Conservation (phyloP, 1,140 invertebrate genomes). For the Brachionus angularis region DNA sequence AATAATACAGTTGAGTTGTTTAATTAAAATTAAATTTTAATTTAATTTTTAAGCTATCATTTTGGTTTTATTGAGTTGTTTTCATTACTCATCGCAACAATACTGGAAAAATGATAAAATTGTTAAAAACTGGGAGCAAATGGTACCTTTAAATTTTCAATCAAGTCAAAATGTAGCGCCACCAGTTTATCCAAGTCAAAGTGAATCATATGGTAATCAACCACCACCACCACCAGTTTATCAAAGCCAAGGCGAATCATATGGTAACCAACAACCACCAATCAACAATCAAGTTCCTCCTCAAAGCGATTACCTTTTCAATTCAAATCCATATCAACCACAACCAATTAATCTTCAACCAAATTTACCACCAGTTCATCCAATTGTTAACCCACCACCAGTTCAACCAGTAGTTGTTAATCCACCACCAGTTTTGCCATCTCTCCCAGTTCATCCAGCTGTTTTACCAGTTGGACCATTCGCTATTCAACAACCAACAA, state of each 20-base stretch:
- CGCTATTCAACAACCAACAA: slow-evolving; percentile 24
- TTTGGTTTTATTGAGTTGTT: not conserved
- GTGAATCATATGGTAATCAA: too few relatives aligned
- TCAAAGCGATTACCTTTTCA: too few relatives aligned
- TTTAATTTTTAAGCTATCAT: too few relatives aligned
- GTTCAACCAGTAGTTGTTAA: not conserved
- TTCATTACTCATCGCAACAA: not conserved
- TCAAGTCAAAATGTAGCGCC: not conserved
- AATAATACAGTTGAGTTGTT: too few relatives aligned
- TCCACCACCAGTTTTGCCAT: not conserved
- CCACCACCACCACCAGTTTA: slow-evolving; percentile 3
- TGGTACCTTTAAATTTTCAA: not conserved
- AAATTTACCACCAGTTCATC: not conserved
- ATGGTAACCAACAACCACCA: not conserved
- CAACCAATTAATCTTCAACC: slow-evolving; percentile 1
- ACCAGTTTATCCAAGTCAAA: too few relatives aligned
- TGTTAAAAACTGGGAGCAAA: slow-evolving; percentile 17
- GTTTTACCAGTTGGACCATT: not conserved
- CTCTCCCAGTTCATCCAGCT: not conserved
- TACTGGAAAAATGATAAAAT: slow-evolving; percentile 40
- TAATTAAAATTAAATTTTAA: too few relatives aligned
- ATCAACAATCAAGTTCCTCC: not conserved
- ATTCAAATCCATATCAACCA: too few relatives aligned
- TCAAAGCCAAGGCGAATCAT: too few relatives aligned
- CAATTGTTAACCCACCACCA: not conserved